Base-by-base conservation (phyloP, 2,888 invertebrate species). In the Drosophila algonquin region DNA sequence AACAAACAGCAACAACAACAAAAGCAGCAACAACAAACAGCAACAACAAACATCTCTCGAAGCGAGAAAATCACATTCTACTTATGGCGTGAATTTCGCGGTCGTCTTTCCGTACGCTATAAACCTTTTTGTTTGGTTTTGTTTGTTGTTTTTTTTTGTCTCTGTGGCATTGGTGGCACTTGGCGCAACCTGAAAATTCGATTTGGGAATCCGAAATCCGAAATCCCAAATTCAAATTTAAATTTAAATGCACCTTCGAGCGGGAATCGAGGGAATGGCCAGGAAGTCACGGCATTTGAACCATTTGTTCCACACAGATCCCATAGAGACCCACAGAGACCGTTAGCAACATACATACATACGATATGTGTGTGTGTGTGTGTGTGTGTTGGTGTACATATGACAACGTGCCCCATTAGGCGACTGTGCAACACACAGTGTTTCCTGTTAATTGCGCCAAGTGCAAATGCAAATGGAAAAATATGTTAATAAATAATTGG, bases 81-180 rank as follows among this genome's bases (percentile, higher is more conserved):
- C 89, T 89, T 89, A 85, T 89, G 85, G 85, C 85, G 89, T 87
- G 89, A 87, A 85, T 77, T 85, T 85, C 56, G 85, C 81, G 79
- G 74, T 87, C 81, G 79, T 87, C 79, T 81, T 61, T 61, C 35
- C 35, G 35, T 35, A 35, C 35, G 35, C 18, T 32, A 30, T 8
- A 30, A 1, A 52, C 48, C 48, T 54, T 71, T 59, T 73, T 45
- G 16, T 58, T 27, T 59, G 44, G 56, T 6, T 18, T 8, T 44
- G 53, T 18, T 8, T 44, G 53, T 56, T 56, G 52, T 52, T 52
- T 54, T 52, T 54, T 45, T 40, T 7, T 27, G 6, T 1, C 8
- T 62, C 48, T 53, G 73, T 59, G 74, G 78, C 64, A 69, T 72
- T 80, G 68, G 84, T 77, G 79, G 83, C 88, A 80, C 87, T 74